Evolutionary conservation across 2,797 vertebrate species (phyloP).

Genomic region (Argya squamiceps): DNA sequence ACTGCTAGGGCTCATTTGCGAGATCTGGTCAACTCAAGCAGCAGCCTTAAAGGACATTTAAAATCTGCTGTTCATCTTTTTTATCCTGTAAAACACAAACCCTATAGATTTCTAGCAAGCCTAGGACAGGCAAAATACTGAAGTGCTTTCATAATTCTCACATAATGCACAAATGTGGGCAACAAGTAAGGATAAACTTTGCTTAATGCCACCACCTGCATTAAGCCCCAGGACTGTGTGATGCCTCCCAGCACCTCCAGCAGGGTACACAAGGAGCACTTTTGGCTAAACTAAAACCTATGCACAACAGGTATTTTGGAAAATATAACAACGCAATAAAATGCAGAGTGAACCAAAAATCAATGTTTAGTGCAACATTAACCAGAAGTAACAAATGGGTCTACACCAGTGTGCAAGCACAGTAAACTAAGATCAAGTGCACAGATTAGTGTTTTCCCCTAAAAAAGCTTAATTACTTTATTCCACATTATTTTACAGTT

Average conservation of each 20-base stretch:
- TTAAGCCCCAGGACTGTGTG: background rate
- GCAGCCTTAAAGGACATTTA: background rate
- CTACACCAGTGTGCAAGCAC: background rate
- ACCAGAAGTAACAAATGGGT: background rate
- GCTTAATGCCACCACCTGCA: background rate
- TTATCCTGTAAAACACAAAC: background rate
- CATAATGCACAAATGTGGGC: background rate
- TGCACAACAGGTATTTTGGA: accelerated
- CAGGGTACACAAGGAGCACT: background rate
- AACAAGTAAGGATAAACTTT: background rate
- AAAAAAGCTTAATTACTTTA: background rate
- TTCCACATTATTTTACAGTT: background rate
- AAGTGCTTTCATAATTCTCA: background rate
- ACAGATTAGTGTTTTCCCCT: background rate
- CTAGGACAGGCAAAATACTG: background rate
- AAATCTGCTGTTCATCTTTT: background rate
- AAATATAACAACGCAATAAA: background rate
- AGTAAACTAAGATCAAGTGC: background rate
- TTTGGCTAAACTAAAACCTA: background rate
- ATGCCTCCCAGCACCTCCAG: background rate
- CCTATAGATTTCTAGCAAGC: background rate
- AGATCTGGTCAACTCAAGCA: background rate
- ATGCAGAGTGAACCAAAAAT: background rate
- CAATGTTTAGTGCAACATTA: background rate
- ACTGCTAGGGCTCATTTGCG: background rate